Evolutionary conservation across 1,140 invertebrate genomes (phyloP).

Genomic region (Solenopsis invicta): DNA sequence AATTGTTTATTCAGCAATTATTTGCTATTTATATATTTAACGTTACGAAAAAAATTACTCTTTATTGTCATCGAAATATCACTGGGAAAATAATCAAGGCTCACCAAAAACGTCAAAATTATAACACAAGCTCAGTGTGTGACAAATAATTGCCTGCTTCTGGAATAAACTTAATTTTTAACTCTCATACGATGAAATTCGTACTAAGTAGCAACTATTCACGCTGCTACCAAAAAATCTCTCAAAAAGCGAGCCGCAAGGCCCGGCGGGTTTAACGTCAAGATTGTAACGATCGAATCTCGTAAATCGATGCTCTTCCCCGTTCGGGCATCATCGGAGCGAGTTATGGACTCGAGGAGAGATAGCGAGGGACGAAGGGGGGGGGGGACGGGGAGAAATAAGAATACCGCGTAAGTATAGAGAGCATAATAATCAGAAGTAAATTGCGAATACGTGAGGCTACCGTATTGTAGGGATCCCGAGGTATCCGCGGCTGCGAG

Average conservation of each 20-base stretch:
- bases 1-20: not conserved
- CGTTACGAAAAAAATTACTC: not conserved
- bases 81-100: not conserved
- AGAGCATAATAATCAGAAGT: constrained; percentile 86
- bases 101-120: not conserved
- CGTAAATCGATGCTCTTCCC: constrained; percentile 71
- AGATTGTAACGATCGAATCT: constrained; percentile 58
- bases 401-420: constrained; percentile 84
- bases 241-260: not conserved
- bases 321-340: constrained; percentile 11
- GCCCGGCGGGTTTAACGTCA: not conserved
- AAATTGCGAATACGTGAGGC: constrained; percentile 87
- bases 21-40: not conserved
- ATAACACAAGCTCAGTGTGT: not conserved
- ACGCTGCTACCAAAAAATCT: constrained; percentile 15
- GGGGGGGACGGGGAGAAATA: constrained; percentile 69
- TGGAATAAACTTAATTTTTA: constrained; percentile 28
- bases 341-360: constrained; percentile 27
- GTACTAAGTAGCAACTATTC: not conserved
- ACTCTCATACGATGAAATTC: constrained; percentile 25
- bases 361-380: constrained; percentile 15
- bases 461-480: constrained; percentile 83
- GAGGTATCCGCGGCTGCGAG: constrained; percentile 40
- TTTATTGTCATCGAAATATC: not conserved
- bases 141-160: constrained; percentile 28